Conservation (phyloP, 2,888 invertebrate genomes). For the Philereme transversata region DNA sequence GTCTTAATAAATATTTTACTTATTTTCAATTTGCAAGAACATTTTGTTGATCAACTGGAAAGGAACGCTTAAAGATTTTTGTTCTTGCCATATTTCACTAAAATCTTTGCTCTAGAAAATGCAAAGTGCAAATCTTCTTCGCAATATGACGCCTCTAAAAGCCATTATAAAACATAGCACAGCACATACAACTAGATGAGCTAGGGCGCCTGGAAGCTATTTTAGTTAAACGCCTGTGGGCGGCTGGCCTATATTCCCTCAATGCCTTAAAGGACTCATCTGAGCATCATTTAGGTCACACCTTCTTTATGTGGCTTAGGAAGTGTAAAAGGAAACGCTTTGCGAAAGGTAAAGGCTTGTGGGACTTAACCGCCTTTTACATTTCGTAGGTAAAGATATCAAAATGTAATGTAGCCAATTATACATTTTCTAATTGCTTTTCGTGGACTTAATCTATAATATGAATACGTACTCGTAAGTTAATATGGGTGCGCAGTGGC, state of each 20-base stretch:
- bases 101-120: too few relatives aligned
- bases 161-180: conserved; percentile 9
- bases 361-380: conserved; percentile 3
- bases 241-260: conserved; percentile 47
- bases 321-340: conserved; percentile 31
- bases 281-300: conserved; percentile 60
- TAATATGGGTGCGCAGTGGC: too few relatives aligned
- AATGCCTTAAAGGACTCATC: conserved; percentile 54
- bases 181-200: conserved; percentile 7
- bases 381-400: neutral
- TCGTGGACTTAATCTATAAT: too few relatives aligned
- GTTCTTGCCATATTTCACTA: too few relatives aligned
- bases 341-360: conserved; percentile 23
- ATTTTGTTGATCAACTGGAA: too few relatives aligned
- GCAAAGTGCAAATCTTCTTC: neutral
- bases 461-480: too few relatives aligned
- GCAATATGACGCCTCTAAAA: conserved; percentile 8
- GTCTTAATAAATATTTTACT: too few relatives aligned
- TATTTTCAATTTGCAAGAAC: too few relatives aligned
- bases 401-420: too few relatives aligned
- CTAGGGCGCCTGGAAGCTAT: conserved; percentile 18
- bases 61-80: too few relatives aligned
- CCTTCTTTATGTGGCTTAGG: conserved; percentile 29
- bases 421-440: too few relatives aligned
- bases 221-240: conserved; percentile 38